phyloP scores from a whole-genome alignment of 2,113 vertebrate genomes.

The Amia ocellicauda region DNA sequence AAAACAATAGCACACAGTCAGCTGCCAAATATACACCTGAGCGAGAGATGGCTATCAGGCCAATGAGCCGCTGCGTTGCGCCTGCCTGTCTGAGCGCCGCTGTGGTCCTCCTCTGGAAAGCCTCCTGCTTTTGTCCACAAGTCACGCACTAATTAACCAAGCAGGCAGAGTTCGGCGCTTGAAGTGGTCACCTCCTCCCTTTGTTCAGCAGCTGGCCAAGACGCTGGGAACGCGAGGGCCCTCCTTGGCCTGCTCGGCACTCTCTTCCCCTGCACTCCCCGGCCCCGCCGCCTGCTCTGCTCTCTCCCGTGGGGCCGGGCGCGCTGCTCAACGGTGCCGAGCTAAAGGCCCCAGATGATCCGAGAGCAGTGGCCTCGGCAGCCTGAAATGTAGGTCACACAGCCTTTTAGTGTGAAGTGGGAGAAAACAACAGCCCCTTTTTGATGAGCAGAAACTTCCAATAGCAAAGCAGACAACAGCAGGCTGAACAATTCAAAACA shows the following conservation, averaged over 20 bases:
- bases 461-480: no score
- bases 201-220: no score
- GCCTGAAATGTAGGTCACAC: constrained; percentile 44
- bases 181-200: no score
- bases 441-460: no score
- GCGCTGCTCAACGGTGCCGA: no score
- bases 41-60: neutral
- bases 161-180: no score
- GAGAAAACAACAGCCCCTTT: neutral
- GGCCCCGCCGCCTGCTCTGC: neutral
- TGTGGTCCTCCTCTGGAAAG: constrained; percentile 4
- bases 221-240: no score
- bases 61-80: neutral
- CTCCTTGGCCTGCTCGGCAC: no score
- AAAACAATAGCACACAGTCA: no score
- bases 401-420: constrained; percentile 34
- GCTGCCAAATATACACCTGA: no score
- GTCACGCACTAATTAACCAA: no score
- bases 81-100: neutral
- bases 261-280: neutral
- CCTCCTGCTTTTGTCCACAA: constrained; percentile 8
- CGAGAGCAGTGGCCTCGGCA: neutral
- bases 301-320: constrained; percentile 10
- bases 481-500: no score
- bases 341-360: constrained; percentile 12